Conservation (phyloP, 1,140 invertebrate genomes). For the Drosophila subpulchrella region DNA sequence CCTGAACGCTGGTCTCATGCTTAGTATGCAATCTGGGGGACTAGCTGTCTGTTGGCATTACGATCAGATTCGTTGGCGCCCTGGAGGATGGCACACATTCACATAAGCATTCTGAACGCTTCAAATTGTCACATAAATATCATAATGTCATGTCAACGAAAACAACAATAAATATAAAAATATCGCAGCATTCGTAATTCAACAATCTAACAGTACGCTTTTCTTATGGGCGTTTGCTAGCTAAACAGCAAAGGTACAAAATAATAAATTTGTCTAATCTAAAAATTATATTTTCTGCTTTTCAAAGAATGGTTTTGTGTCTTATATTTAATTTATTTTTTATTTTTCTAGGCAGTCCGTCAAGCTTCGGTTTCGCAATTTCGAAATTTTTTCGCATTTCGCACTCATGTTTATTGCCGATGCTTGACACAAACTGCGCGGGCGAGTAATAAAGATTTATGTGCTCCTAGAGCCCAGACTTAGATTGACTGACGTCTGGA, state of each 20-base stretch:
- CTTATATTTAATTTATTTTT: slow-evolving; percentile 18
- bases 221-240: too few relatives aligned
- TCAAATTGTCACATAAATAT: slow-evolving; percentile 61
- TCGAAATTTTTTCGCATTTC: slow-evolving; percentile 70
- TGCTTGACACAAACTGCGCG: slow-evolving; percentile 43
- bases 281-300: too few relatives aligned
- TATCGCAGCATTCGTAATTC: neutral
- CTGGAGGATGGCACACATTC: slow-evolving; percentile 27
- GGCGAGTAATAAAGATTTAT: slow-evolving; percentile 59
- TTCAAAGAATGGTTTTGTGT: slow-evolving; percentile 10
- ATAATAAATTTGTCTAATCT: too few relatives aligned
- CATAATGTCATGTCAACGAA: slow-evolving; percentile 56
- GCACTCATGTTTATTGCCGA: slow-evolving; percentile 50
- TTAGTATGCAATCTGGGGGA: slow-evolving; percentile 62
- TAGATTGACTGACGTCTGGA: neutral
- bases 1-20: slow-evolving; percentile 10
- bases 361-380: slow-evolving; percentile 65
- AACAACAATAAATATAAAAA: slow-evolving; percentile 43
- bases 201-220: too few relatives aligned
- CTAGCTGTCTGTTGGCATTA: slow-evolving; percentile 60
- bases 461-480: slow-evolving; percentile 4
- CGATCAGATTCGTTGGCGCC: slow-evolving; percentile 22
- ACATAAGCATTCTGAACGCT: slow-evolving; percentile 26
- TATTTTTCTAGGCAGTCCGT: slow-evolving; percentile 65
- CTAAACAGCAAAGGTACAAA: too few relatives aligned